phyloP scores from a whole-genome alignment of 2,797 vertebrate genomes.

The Tokudaia muenninki region DNA sequence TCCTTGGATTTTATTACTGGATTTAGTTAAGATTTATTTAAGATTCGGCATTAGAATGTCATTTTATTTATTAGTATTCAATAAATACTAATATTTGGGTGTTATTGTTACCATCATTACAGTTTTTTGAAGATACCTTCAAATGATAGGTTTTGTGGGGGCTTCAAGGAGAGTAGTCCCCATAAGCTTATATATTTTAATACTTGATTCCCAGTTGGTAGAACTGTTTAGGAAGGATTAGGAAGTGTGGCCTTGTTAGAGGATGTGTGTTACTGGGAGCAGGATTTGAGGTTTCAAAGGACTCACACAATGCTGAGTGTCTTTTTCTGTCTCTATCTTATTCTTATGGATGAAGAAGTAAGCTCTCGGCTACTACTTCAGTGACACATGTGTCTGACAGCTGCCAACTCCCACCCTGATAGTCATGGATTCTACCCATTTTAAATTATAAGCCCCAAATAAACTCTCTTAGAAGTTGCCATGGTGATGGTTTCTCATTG shows the following conservation, averaged over 20 bases:
- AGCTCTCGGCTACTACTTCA: background rate
- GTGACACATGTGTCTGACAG: background rate
- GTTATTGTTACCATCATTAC: slow-evolving; percentile 32
- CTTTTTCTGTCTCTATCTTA: background rate
- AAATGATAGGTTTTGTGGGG: background rate
- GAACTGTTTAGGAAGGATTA: background rate
- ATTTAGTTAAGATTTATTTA: slow-evolving; percentile 35
- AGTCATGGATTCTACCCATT: background rate
- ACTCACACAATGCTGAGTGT: background rate
- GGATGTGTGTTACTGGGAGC: background rate
- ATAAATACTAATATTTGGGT: too few relatives aligned
- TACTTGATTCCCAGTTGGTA: background rate
- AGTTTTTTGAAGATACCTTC: background rate
- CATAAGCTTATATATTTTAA: background rate
- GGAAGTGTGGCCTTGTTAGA: background rate
- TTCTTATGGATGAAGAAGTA: background rate
- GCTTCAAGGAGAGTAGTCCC: background rate
- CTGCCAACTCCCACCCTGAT: background rate
- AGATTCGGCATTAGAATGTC: slow-evolving; percentile 4
- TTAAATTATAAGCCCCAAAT: background rate
- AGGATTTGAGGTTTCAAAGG: background rate
- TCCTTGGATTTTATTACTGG: background rate
- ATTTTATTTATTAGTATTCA: background rate
- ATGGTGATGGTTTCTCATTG: background rate
- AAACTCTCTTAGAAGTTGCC: background rate